phyloP scores from a whole-genome alignment of 2,888 invertebrate genomes.

The Flexamia atlantica region DNA sequence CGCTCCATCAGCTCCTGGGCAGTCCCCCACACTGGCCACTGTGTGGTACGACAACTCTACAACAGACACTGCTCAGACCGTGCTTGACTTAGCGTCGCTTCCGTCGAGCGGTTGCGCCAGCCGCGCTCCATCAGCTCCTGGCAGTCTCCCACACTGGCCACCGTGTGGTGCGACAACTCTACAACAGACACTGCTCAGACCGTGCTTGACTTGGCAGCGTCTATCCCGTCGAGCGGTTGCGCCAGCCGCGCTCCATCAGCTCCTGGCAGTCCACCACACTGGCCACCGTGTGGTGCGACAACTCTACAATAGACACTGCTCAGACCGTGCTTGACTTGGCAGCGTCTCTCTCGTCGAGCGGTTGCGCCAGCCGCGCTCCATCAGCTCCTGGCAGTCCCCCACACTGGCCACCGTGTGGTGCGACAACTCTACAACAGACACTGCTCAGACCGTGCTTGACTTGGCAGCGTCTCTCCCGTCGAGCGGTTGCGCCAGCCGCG shows the following conservation, averaged over 20 bases:
- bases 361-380: slow-evolving; percentile 87
- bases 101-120: slow-evolving; percentile 88
- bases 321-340: too few relatives aligned
- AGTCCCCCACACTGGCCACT: slow-evolving; percentile 88
- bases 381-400: slow-evolving; percentile 85
- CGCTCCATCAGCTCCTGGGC: slow-evolving; percentile 85
- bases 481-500: slow-evolving; percentile 89
- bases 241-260: slow-evolving; percentile 86
- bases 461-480: slow-evolving; percentile 91
- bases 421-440: slow-evolving; percentile 78
- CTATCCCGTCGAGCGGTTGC: slow-evolving; percentile 93
- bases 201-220: slow-evolving; percentile 90
- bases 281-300: slow-evolving; percentile 87
- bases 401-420: slow-evolving; percentile 88
- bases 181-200: slow-evolving; percentile 76
- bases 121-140: slow-evolving; percentile 86
- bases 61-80: slow-evolving; percentile 79
- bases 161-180: slow-evolving; percentile 85
- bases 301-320: slow-evolving; percentile 74
- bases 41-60: slow-evolving; percentile 84
- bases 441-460: too few relatives aligned
- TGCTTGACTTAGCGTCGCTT: slow-evolving; percentile 94
- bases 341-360: slow-evolving; percentile 90
- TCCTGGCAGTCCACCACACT: slow-evolving; percentile 87
- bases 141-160: slow-evolving; percentile 88